These are phyloP conservation scores for Nomada ferruginata DNA, from an alignment of 2,888 invertebrate genomes.

Conservation along the genomic window DNA sequence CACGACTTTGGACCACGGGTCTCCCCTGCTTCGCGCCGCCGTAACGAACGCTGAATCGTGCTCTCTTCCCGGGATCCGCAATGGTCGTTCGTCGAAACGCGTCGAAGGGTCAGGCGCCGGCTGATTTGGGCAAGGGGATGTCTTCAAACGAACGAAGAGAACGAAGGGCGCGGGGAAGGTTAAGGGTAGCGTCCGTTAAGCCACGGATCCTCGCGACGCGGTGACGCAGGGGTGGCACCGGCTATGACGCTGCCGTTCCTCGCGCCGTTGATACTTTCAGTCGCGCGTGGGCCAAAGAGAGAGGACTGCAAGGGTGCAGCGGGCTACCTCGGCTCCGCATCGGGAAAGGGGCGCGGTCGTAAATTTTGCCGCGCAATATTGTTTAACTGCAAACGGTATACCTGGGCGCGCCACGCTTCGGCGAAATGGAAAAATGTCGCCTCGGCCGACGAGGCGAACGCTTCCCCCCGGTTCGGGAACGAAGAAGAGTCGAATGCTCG, in stretches of 20 bases:
- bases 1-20: not conserved
- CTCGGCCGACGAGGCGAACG: slow-evolving; percentile 13
- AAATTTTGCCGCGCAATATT: slow-evolving; percentile 84
- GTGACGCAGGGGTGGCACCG: slow-evolving; percentile 72
- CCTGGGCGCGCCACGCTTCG: slow-evolving; percentile 68
- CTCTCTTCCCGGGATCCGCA: too few species aligned
- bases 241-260: slow-evolving; percentile 82
- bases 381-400: slow-evolving; percentile 83
- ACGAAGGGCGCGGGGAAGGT: slow-evolving; percentile 32
- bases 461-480: not conserved
- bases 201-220: slow-evolving; percentile 66
- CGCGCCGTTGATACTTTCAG: slow-evolving; percentile 81
- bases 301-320: slow-evolving; percentile 61
- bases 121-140: not conserved
- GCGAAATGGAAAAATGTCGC: slow-evolving; percentile 72
- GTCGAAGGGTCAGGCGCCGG: too few species aligned
- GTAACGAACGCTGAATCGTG: too few species aligned
- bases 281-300: slow-evolving; percentile 39
- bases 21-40: too few species aligned
- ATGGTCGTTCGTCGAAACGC: too few species aligned
- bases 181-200: slow-evolving; percentile 65
- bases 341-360: slow-evolving; percentile 69
- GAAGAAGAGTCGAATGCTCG: not conserved
- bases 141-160: slow-evolving; percentile 2
- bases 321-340: slow-evolving; percentile 36